phyloP scores from a whole-genome alignment of 2,888 invertebrate genomes.

The Mesorhabditis spiculigera region DNA sequence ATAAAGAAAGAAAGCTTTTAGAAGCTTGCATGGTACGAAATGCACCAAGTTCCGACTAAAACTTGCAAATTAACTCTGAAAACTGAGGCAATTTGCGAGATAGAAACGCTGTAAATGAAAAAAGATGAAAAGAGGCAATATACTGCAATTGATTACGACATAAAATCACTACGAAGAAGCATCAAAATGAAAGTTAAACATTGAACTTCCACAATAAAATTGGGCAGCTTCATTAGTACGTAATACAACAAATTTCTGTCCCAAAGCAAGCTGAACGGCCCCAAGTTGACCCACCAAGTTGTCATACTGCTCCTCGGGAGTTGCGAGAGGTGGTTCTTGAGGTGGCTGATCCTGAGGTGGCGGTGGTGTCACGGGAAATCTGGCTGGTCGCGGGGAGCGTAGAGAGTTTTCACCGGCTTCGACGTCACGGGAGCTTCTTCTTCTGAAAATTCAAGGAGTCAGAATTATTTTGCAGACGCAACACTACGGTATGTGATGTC shows the following conservation, averaged over 20 bases:
- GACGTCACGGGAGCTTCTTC: background rate
- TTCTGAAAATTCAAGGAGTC: background rate
- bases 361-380: background rate
- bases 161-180: background rate
- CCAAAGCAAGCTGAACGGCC: background rate
- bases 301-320: background rate
- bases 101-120: too few species aligned
- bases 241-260: background rate
- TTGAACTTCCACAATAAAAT: background rate
- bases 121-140: too few species aligned
- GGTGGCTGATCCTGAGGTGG: background rate
- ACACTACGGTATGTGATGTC: background rate
- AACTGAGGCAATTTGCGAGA: too few species aligned
- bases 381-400: background rate
- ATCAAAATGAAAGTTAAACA: background rate
- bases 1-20: too few species aligned
- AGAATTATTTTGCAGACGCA: background rate
- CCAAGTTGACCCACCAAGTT: background rate
- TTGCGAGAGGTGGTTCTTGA: background rate
- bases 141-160: too few species aligned
- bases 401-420: background rate
- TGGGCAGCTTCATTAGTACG: background rate
- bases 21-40: too few species aligned
- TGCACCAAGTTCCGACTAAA: too few species aligned
- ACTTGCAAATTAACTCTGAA: too few species aligned